Evolutionary conservation across 1,140 invertebrate genomes (phyloP).

Genomic region (Drosophila malerkotliana): DNA sequence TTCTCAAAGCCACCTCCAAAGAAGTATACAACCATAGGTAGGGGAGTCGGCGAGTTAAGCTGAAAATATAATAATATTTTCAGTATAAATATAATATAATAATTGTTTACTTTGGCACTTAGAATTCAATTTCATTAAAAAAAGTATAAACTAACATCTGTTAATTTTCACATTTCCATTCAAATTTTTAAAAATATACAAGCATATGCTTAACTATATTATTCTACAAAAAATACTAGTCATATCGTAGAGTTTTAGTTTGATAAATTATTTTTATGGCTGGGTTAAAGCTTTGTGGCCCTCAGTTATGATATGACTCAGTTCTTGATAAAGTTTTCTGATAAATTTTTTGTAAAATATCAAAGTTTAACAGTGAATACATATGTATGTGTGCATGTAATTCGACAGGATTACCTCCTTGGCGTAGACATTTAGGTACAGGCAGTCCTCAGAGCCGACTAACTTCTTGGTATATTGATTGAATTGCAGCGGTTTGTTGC

Average conservation of each 20-base stretch:
- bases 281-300: background rate
- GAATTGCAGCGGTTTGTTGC: constrained; percentile 63
- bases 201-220: too few species aligned
- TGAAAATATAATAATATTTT: constrained; percentile 10
- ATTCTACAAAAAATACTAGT: too few species aligned
- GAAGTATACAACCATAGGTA: constrained; percentile 84
- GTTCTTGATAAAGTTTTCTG: background rate
- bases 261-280: background rate
- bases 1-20: constrained; percentile 88
- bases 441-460: constrained; percentile 85
- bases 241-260: background rate
- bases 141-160: background rate
- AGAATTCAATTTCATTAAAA: background rate
- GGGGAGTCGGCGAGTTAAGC: constrained; percentile 38
- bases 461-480: constrained; percentile 47
- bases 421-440: constrained; percentile 85
- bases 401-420: constrained; percentile 60
- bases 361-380: too few species aligned
- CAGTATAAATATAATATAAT: too few species aligned
- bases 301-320: background rate
- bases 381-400: background rate
- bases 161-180: background rate
- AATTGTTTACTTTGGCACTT: background rate
- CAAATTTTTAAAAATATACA: background rate
- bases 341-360: background rate